These are phyloP conservation scores for Microctenopoma stevenorrisi DNA, from an alignment of 2,797 vertebrate genomes.

Conservation along the genomic window DNA sequence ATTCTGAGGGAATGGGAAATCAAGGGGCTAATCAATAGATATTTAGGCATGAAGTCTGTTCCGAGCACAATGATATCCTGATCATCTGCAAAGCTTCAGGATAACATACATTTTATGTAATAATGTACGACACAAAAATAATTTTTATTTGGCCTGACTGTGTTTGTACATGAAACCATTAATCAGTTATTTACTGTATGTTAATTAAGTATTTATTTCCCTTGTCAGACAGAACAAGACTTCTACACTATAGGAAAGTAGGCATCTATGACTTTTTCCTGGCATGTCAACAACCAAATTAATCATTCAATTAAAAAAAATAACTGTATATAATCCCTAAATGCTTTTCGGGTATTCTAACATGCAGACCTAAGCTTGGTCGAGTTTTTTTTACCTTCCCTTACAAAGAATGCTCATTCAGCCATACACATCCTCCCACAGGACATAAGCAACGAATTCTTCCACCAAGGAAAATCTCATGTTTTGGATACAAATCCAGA, in stretches of 20 bases:
- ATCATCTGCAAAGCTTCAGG: neutral
- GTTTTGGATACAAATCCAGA: slow-evolving; percentile 69
- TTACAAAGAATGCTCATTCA: slow-evolving; percentile 27
- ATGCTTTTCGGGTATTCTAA: neutral
- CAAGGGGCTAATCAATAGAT: slow-evolving; percentile 44
- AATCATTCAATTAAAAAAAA: neutral
- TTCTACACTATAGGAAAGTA: too few species aligned
- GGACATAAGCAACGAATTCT: slow-evolving; percentile 37
- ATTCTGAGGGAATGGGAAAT: slow-evolving; percentile 32
- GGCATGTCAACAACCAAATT: neutral
- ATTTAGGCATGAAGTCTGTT: slow-evolving; percentile 38
- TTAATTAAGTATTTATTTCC: neutral
- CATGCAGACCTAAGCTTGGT: slow-evolving; percentile 14
- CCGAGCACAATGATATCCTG: neutral
- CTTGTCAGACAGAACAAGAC: neutral
- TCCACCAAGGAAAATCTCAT: slow-evolving; percentile 45
- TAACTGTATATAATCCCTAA: neutral
- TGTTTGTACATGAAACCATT: neutral
- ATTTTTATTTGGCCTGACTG: neutral
- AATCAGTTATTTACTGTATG: neutral
- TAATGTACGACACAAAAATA: neutral
- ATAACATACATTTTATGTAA: neutral
- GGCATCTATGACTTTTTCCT: neutral
- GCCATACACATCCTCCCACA: slow-evolving; percentile 44
- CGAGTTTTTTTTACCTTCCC: slow-evolving; percentile 23